These are phyloP conservation scores for Chydorus sphaericus DNA, from an alignment of 2,888 invertebrate genomes.

Conservation along the genomic window DNA sequence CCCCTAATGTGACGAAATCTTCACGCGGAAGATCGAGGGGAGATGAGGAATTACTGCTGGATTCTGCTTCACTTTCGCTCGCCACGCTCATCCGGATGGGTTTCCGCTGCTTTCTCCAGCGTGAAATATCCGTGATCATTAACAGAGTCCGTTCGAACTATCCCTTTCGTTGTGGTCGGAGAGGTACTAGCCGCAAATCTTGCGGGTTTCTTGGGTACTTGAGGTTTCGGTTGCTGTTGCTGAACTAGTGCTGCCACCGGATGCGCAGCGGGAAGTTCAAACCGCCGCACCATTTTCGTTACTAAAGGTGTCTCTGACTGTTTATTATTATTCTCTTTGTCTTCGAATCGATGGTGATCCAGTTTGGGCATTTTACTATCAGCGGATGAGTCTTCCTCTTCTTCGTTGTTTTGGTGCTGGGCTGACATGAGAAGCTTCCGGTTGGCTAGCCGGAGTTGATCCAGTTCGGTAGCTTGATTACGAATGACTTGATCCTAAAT, in stretches of 20 bases:
- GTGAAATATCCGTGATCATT: slow-evolving; percentile 16
- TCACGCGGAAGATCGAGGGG: not conserved
- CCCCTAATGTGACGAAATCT: slow-evolving; percentile 6
- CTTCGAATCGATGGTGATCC: not conserved
- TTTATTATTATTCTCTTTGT: slow-evolving; percentile 20
- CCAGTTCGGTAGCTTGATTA: slow-evolving; percentile 51
- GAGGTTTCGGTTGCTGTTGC: slow-evolving; percentile 18
- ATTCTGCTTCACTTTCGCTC: no score
- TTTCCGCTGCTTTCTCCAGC: slow-evolving; percentile 7
- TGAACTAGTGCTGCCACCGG: slow-evolving; percentile 16
- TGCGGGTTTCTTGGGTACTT: slow-evolving; percentile 9
- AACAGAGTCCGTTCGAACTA: slow-evolving; percentile 14
- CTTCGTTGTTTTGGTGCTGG: not conserved
- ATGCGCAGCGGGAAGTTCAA: slow-evolving; percentile 30
- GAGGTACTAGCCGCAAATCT: not conserved
- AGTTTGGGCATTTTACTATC: slow-evolving; percentile 10
- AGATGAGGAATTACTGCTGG: no score
- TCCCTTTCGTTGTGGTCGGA: slow-evolving; percentile 21
- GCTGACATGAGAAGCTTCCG: slow-evolving; percentile 10
- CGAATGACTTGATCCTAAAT: slow-evolving; percentile 56
- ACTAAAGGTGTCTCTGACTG: slow-evolving; percentile 24
- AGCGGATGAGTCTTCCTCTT: slow-evolving; percentile 5
- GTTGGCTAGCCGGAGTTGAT: slow-evolving; percentile 28
- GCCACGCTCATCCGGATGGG: slow-evolving; percentile 3
- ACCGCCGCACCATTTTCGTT: slow-evolving; percentile 29